Evolutionary conservation across 2,797 vertebrate species (phyloP).

Genomic region (Crocodylus rhombifer): DNA sequence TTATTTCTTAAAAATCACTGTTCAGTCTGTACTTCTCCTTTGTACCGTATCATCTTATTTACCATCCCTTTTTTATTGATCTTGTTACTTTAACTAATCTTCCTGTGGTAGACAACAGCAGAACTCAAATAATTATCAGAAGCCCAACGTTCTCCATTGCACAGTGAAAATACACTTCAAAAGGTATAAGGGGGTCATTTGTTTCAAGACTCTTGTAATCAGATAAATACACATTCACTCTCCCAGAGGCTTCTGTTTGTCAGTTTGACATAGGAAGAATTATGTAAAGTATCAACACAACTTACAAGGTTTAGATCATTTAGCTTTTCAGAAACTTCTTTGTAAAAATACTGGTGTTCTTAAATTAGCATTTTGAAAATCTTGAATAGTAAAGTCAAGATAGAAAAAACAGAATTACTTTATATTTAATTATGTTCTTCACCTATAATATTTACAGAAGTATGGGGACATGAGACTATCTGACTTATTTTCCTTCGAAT

Average conservation of each 20-base stretch:
- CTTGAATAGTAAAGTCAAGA: background rate
- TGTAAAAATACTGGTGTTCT: background rate
- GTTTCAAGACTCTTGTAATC: slow-evolving; percentile 38
- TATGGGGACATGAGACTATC: background rate
- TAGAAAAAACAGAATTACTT: slow-evolving; percentile 18
- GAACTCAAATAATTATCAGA: slow-evolving; percentile 2
- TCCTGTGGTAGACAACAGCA: background rate
- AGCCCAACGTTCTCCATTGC: slow-evolving; percentile 34
- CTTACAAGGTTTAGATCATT: background rate
- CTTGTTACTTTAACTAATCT: slow-evolving; percentile 7
- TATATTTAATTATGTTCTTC: slow-evolving; percentile 26
- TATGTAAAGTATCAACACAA: slow-evolving; percentile 23
- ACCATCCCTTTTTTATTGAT: slow-evolving; percentile 10
- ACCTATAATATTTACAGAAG: slow-evolving; percentile 42
- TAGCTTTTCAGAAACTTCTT: background rate
- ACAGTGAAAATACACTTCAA: slow-evolving; percentile 31
- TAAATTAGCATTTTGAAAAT: slow-evolving; percentile 19
- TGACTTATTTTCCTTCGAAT: background rate
- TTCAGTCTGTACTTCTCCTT: background rate
- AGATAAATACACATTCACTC: slow-evolving; percentile 52
- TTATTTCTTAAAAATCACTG: background rate
- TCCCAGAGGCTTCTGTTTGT: slow-evolving; percentile 28
- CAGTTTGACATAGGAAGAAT: slow-evolving; percentile 11
- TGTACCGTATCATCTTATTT: background rate
- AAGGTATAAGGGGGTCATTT: slow-evolving; percentile 6